phyloP scores from a whole-genome alignment of 1,140 invertebrate species.

The Sycobia sp. region DNA sequence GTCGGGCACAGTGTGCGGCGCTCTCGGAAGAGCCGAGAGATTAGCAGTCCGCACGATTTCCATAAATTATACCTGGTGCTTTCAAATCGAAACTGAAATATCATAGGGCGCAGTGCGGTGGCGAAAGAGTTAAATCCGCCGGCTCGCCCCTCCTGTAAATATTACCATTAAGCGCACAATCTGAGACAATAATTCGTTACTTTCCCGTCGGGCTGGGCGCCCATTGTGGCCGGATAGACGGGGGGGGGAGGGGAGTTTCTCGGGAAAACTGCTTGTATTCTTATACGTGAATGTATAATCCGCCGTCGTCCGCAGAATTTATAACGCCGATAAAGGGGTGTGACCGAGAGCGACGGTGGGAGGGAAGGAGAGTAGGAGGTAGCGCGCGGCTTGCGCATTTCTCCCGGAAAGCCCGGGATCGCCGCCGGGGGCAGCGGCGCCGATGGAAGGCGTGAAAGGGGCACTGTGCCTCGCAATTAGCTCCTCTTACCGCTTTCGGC shows the following conservation, averaged over 20 bases:
- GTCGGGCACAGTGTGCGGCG: too few species aligned
- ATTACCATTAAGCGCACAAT: slow-evolving; percentile 23
- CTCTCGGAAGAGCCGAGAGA: too few species aligned
- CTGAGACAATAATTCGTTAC: slow-evolving; percentile 16
- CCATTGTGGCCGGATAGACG: too few species aligned
- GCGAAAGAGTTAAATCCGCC: neutral
- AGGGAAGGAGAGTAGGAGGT: too few species aligned
- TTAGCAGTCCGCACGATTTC: too few species aligned
- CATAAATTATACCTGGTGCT: too few species aligned
- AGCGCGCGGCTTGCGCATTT: neutral
- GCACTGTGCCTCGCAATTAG: too few species aligned
- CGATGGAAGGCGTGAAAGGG: too few species aligned
- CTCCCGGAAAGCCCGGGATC: neutral
- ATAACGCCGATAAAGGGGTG: slow-evolving; percentile 20
- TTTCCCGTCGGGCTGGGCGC: neutral
- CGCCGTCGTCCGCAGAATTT: slow-evolving; percentile 20
- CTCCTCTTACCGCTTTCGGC: slow-evolving; percentile 19
- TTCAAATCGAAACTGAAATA: too few species aligned
- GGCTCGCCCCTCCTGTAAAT: neutral
- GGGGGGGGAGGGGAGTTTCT: slow-evolving; percentile 15
- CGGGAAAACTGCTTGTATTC: slow-evolving; percentile 12
- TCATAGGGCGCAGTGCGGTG: too few species aligned
- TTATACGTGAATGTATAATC: too few species aligned
- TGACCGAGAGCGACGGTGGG: too few species aligned
- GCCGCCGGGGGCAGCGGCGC: neutral